phyloP scores from a whole-genome alignment of 2,888 invertebrate species.

The Drosophila atroscutellata region DNA sequence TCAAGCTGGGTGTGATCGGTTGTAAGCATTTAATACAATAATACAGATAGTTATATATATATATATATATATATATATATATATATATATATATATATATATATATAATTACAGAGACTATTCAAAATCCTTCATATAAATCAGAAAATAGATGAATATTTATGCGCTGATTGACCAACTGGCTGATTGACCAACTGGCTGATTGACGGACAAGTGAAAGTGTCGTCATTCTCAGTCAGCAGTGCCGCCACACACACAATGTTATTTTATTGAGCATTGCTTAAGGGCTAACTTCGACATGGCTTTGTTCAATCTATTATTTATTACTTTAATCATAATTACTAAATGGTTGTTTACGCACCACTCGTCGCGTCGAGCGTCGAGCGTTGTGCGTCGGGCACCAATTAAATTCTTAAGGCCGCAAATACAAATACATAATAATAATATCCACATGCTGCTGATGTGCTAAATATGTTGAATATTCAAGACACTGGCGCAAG shows the following conservation, averaged over 20 bases:
- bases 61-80: neutral
- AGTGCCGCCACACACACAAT: slow-evolving; percentile 4
- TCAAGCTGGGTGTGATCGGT: neutral
- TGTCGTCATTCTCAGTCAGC: slow-evolving; percentile 5
- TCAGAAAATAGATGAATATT: neutral
- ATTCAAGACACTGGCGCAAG: neutral
- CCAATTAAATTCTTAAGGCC: slow-evolving; percentile 58
- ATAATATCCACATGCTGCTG: slow-evolving; percentile 19
- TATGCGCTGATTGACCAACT: neutral
- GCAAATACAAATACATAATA: slow-evolving; percentile 28
- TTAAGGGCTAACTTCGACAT: slow-evolving; percentile 29
- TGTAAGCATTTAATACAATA: neutral
- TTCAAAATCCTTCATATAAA: no score
- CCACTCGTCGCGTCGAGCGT: slow-evolving; percentile 18
- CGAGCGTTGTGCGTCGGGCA: slow-evolving; percentile 10
- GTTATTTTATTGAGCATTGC: slow-evolving; percentile 45
- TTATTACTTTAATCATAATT: slow-evolving; percentile 25
- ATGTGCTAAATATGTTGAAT: slow-evolving; percentile 9
- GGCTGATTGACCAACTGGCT: neutral
- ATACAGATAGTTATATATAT: neutral
- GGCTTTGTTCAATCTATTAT: slow-evolving; percentile 17
- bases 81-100: neutral
- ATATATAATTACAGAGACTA: no score
- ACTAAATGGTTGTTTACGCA: slow-evolving; percentile 23
- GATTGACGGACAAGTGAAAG: neutral